phyloP scores from a whole-genome alignment of 2,797 vertebrate genomes.

The Pagetopsis macropterus region DNA sequence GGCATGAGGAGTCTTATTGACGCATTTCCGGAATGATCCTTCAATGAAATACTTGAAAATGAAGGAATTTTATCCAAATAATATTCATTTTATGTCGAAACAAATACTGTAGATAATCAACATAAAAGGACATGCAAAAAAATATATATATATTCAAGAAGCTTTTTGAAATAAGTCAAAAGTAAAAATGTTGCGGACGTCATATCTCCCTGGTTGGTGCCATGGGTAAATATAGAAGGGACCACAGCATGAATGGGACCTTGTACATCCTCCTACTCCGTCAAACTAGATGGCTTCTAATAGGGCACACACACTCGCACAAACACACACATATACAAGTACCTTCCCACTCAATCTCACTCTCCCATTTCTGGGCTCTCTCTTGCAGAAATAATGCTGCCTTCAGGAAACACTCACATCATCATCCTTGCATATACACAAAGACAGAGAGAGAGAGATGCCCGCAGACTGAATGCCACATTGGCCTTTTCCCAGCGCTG shows the following conservation, averaged over 20 bases:
- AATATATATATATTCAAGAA: neutral
- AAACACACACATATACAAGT: slow-evolving; percentile 47
- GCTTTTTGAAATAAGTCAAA: slow-evolving; percentile 47
- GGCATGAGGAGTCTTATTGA: slow-evolving; percentile 7
- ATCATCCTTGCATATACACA: slow-evolving; percentile 46
- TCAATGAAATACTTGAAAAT: slow-evolving; percentile 39
- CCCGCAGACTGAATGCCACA: slow-evolving; percentile 27
- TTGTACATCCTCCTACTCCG: slow-evolving; percentile 68
- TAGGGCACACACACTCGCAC: slow-evolving; percentile 41
- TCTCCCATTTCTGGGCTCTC: slow-evolving; percentile 39
- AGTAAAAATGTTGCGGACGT: slow-evolving; percentile 61
- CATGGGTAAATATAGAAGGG: slow-evolving; percentile 67
- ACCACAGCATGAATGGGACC: slow-evolving; percentile 73
- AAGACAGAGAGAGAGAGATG: slow-evolving; percentile 31
- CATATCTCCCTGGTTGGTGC: slow-evolving; percentile 64
- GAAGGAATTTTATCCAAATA: slow-evolving; percentile 42
- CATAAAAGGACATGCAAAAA: slow-evolving; percentile 3
- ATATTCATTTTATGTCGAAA: slow-evolving; percentile 45
- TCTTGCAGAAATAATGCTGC: slow-evolving; percentile 56
- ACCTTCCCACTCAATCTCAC: slow-evolving; percentile 53
- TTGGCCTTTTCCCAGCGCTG: slow-evolving; percentile 27
- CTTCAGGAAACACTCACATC: slow-evolving; percentile 63
- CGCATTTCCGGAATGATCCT: slow-evolving; percentile 27
- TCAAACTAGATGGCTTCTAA: slow-evolving; percentile 66
- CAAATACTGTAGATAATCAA: slow-evolving; percentile 12